Base-by-base conservation (phyloP, 2,888 invertebrate species). In the Asteroscopus sphinx region DNA sequence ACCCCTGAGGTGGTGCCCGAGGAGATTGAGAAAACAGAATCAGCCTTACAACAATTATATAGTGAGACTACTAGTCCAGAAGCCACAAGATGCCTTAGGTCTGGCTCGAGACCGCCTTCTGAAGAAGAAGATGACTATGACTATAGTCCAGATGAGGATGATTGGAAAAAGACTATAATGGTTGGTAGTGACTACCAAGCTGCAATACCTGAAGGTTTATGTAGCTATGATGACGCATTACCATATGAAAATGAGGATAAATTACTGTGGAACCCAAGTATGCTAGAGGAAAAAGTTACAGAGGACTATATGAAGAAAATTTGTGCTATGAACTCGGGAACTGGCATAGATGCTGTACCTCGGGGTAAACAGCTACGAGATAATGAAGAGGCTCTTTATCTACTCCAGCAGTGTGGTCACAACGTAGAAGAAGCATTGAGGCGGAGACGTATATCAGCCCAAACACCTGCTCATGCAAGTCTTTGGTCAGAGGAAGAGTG, bases 401-500 rank as follows among this genome's bases (percentile, higher is more conserved):
- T 99, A 56, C 93, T 99, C 13, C 96, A 98, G 49, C 99, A 99
- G 85, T 99, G 99, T 90, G 99, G 98, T 1, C 98, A 99, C 86
- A 99, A 98, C 90, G 95, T 97, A n/a, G 99, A 99, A 58, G 99
- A 99, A 91, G 99, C 99, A 0, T 88, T 99, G 49, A 92, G 98
- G 58, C 95, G 98, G 48, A 96, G 97, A 55, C 95, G 97, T 42
- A 96, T 98, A 83, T 96, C 97, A 71, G 96, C 96, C 6, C 95
- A 97, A 49, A 95, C 95, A 0, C 95, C 96, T 13, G 95, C 96
- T 1, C 97, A 97, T 78, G 96, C 96, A 0, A 98, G 97, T 79
- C 95, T 98, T 2, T 99, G 99, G 99, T 98, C 99, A 1, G 99
- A 99, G 87, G 99, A 99, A 82, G 99, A 99, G 86, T 99, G 99